These are phyloP conservation scores for Cerastis rubricosa DNA, from an alignment of 2,888 invertebrate genomes.

Conservation along the genomic window DNA sequence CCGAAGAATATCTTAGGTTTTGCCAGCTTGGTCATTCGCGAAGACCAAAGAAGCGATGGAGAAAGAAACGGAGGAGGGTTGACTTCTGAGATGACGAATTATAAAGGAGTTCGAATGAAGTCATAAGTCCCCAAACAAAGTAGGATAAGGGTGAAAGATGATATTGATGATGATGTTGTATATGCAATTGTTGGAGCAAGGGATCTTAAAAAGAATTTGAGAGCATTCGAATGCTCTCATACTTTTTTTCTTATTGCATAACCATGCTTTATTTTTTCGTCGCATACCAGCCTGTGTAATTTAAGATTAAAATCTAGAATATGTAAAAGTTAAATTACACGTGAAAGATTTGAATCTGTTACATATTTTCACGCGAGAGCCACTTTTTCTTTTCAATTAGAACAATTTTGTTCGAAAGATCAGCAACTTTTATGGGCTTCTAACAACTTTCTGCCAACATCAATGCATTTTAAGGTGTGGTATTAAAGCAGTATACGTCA, in stretches of 20 bases:
- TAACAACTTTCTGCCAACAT: background rate
- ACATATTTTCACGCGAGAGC: constrained; percentile 50
- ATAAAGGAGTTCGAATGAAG: background rate
- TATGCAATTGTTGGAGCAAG: background rate
- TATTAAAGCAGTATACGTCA: background rate
- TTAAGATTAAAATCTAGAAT: constrained; percentile 42
- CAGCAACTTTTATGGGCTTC: constrained; percentile 1
- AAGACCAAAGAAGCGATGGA: background rate
- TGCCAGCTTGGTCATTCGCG: constrained; percentile 1
- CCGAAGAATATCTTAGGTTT: constrained; percentile 30
- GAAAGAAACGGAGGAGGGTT: no score
- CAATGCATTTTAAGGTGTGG: background rate
- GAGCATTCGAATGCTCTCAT: background rate
- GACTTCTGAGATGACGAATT: background rate
- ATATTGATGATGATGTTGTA: background rate
- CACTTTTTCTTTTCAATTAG: constrained; percentile 45
- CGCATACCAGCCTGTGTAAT: background rate
- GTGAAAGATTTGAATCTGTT: constrained; percentile 39
- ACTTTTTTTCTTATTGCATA: background rate
- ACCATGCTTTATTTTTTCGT: background rate
- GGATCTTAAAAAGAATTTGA: background rate
- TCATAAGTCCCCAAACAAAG: background rate
- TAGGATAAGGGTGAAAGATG: background rate
- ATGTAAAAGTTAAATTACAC: constrained; percentile 32
- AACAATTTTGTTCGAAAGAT: background rate